Percentiles rank a stretch among this genome's conserved stretches.
phyloP scores from a whole-genome alignment of 2,113 vertebrate genomes.

The Nerophis ophidion region DNA sequence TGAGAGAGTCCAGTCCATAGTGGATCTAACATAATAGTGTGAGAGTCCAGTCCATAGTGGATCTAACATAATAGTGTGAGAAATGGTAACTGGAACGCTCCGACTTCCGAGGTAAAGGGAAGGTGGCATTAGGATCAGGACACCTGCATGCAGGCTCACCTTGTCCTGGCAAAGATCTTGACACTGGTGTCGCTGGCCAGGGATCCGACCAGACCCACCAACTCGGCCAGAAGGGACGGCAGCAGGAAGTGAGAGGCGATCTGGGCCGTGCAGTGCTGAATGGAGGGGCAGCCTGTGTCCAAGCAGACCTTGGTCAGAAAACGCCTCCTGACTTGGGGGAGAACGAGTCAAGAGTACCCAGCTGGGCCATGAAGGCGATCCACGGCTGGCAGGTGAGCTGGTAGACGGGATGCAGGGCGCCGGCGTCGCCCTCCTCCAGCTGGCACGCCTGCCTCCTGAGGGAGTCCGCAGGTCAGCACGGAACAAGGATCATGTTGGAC shows the following conservation, averaged over 20 bases:
- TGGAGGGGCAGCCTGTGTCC: constrained; percentile 82
- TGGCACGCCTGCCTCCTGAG: constrained; percentile 79
- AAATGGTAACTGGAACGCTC: no score
- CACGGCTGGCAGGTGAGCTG: constrained; percentile 75
- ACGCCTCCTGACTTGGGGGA: neutral
- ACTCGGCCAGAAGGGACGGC: constrained; percentile 83
- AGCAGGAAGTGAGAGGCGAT: constrained; percentile 90
- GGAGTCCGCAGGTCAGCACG: neutral
- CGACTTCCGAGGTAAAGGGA: no score
- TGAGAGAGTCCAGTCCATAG: no score
- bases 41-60: no score
- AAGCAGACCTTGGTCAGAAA: neutral
- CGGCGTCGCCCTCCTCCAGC: constrained; percentile 86
- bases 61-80: no score
- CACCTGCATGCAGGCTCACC: constrained; percentile 62
- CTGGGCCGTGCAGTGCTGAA: constrained; percentile 82
- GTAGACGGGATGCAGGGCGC: constrained; percentile 80
- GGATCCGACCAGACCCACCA: constrained; percentile 80
- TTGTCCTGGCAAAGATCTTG: constrained; percentile 84
- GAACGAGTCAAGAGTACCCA: constrained; percentile 61
- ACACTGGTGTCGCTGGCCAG: constrained; percentile 86
- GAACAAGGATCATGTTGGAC: neutral
- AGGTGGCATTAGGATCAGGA: no score
- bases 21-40: no score
- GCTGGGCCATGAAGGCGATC: constrained; percentile 82